Percentiles rank a stretch among this genome's conserved stretches.
Conservation (phyloP, 2,113 vertebrate species). For the Notarius quadriscutis region DNA sequence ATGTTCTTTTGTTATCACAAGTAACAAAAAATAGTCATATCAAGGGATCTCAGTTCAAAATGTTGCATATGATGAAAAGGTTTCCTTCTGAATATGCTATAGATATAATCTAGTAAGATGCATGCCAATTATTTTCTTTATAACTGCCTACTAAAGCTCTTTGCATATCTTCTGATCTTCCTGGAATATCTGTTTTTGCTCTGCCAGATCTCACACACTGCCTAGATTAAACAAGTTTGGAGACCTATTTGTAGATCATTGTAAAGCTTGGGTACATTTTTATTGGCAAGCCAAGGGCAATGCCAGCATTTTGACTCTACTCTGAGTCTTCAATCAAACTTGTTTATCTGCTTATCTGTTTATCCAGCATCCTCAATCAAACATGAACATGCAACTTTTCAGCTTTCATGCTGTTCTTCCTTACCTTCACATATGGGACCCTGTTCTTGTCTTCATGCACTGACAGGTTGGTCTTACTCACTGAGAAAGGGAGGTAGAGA, state of each 20-base stretch:
- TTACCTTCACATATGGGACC: slow-evolving; percentile 95
- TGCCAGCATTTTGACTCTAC: not conserved
- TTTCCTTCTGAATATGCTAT: not conserved
- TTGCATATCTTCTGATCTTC: not conserved
- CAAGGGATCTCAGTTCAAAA: not conserved
- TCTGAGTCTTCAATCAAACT: too few species aligned
- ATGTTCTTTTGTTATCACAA: not conserved
- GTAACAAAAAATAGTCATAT: not conserved
- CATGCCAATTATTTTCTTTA: not conserved
- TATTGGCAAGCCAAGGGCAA: not conserved
- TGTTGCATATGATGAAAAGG: not conserved
- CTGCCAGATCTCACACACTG: not conserved
- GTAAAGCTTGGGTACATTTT: not conserved
- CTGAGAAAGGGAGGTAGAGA: slow-evolving; percentile 69
- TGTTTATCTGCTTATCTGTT: not conserved
- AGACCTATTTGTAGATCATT: not conserved
- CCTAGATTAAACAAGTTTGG: not conserved
- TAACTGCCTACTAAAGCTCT: not conserved
- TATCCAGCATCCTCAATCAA: not conserved
- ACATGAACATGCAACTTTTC: not conserved
- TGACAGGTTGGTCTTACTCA: slow-evolving; percentile 93
- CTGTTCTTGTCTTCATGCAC: slow-evolving; percentile 98
- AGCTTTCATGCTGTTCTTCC: slow-evolving; percentile 21
- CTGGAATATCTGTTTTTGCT: not conserved
- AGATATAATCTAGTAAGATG: not conserved